Percentiles rank a stretch among this genome's conserved stretches.
Conservation (phyloP, 2,797 vertebrate species). For the Darevskia mixta region DNA sequence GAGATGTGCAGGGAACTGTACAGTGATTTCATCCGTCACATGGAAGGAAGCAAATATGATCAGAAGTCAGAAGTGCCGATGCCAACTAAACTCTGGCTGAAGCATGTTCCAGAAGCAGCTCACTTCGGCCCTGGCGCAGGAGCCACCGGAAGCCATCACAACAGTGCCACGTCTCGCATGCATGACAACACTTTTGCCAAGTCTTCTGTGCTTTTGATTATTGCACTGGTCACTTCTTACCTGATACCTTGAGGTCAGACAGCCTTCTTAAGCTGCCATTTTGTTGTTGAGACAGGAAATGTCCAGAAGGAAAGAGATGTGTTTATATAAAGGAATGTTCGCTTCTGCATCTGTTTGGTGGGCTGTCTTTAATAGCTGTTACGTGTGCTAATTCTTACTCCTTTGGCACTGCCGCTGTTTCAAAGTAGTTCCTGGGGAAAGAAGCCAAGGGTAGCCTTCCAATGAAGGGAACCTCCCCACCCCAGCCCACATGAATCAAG, state of each 20-base stretch:
- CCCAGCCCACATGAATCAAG: background rate
- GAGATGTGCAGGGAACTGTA: conserved; percentile 74
- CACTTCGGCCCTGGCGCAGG: conserved; percentile 33
- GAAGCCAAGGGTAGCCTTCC: background rate
- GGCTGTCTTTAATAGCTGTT: background rate
- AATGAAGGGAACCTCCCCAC: background rate
- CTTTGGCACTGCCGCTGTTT: background rate
- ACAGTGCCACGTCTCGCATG: conserved; percentile 66
- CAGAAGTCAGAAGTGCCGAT: conserved; percentile 50
- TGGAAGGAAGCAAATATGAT: background rate
- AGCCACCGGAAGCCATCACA: conserved; percentile 53
- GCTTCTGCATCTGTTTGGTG: background rate
- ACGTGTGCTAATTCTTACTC: background rate
- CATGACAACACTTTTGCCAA: conserved; percentile 56
- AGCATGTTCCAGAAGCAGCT: conserved; percentile 58
- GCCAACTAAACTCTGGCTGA: conserved; percentile 62
- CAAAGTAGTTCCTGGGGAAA: background rate
- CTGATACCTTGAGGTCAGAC: conserved; percentile 24
- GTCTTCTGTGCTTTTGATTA: conserved; percentile 49
- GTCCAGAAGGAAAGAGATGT: background rate
- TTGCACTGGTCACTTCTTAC: conserved; percentile 66
- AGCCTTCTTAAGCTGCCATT: background rate
- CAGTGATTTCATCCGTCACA: background rate
- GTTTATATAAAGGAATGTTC: background rate
- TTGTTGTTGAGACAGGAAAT: background rate